Percentiles rank a stretch among this genome's conserved stretches.
These are phyloP conservation scores for Carposina sasakii DNA, from an alignment of 1,140 invertebrate genomes.

Conservation along the genomic window DNA sequence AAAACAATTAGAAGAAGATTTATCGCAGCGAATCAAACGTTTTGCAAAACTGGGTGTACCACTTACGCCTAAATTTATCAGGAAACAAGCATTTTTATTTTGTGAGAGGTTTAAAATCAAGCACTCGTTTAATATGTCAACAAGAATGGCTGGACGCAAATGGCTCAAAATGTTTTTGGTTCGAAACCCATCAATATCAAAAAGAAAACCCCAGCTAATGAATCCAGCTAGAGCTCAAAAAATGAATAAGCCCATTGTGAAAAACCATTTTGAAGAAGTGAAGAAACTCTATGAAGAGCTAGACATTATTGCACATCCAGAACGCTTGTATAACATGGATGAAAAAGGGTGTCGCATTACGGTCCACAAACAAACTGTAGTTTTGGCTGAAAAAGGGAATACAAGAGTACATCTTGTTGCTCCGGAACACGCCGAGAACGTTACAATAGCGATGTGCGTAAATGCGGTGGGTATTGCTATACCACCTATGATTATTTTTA, in stretches of 20 bases:
- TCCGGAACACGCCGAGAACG: constrained; percentile 51
- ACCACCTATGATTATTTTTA: constrained; percentile 56
- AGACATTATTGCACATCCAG: constrained; percentile 31
- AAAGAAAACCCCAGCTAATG: constrained; percentile 40
- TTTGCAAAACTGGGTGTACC: neutral
- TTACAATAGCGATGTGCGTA: constrained; percentile 49
- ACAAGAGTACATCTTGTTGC: constrained; percentile 48
- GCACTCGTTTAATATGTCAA: constrained; percentile 18
- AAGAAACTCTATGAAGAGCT: constrained; percentile 32
- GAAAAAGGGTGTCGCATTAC: constrained; percentile 56
- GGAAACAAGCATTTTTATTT: constrained; percentile 19
- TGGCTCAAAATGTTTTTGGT: constrained; percentile 29
- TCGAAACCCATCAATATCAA: constrained; percentile 11
- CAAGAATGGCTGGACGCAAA: constrained; percentile 21
- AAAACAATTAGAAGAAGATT: constrained; percentile 3
- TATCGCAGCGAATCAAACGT: neutral
- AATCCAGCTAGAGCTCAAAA: constrained; percentile 56
- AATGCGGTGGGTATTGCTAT: constrained; percentile 27
- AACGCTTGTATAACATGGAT: constrained; percentile 57
- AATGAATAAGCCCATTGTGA: constrained; percentile 37
- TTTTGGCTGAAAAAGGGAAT: constrained; percentile 45
- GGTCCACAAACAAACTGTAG: constrained; percentile 40
- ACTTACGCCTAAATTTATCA: constrained; percentile 7
- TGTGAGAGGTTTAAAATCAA: constrained; percentile 9
- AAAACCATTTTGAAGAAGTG: constrained; percentile 37